Percentiles rank a stretch among this genome's conserved stretches.
Evolutionary conservation across 2,888 invertebrate species (phyloP).

Genomic region (Bugulina stolonifera): DNA sequence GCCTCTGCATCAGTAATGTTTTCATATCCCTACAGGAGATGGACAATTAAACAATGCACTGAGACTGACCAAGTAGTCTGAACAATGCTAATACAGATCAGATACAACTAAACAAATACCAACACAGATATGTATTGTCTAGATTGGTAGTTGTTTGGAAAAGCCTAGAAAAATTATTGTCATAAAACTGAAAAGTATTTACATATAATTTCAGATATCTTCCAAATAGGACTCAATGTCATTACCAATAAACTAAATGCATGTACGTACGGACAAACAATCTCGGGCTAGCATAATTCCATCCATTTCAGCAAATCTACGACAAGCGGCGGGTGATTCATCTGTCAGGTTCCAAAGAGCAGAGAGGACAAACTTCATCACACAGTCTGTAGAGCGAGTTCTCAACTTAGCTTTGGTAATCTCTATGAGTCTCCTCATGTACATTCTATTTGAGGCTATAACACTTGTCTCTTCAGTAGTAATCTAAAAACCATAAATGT

Average conservation of each 20-base stretch:
- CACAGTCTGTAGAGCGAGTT: conserved; percentile 58
- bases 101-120: too few species aligned
- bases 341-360: conserved; percentile 75
- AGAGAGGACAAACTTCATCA: conserved; percentile 69
- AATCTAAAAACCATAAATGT: too few species aligned
- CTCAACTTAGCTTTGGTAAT: conserved; percentile 61
- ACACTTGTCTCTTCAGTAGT: conserved; percentile 59
- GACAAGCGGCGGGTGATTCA: conserved; percentile 67
- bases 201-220: too few species aligned
- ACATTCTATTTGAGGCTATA: conserved; percentile 62
- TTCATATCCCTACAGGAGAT: conserved; percentile 11
- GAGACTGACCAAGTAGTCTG: too few species aligned
- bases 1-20: conserved; percentile 58
- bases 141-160: too few species aligned
- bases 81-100: too few species aligned
- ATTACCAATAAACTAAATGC: too few species aligned
- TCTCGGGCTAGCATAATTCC: conserved; percentile 65
- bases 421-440: conserved; percentile 64
- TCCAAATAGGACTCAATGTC: too few species aligned
- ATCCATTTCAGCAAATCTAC: conserved; percentile 63
- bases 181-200: too few species aligned
- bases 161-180: too few species aligned
- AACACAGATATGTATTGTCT: too few species aligned
- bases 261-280: conserved; percentile 58
- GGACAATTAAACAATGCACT: too few species aligned